Percentiles rank a stretch among this genome's conserved stretches.
These are phyloP conservation scores for Characodon lateralis DNA, from an alignment of 2,797 vertebrate species.

Conservation along the genomic window DNA sequence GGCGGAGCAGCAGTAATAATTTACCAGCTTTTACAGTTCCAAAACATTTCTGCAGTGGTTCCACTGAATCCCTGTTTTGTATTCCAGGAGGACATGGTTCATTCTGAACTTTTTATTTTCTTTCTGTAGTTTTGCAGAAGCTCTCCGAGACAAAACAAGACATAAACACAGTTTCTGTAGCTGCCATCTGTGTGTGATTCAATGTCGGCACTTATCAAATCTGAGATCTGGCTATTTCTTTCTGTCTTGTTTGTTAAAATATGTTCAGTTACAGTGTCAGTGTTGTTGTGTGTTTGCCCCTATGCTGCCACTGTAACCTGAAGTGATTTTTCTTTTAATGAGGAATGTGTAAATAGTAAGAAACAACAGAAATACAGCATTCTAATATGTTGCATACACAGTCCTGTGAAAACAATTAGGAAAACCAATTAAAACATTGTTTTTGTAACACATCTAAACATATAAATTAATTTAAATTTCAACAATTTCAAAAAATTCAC, in stretches of 20 bases:
- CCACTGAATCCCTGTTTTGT: conserved; percentile 26
- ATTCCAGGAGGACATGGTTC: conserved; percentile 26
- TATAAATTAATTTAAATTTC: neutral
- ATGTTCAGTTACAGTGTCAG: neutral
- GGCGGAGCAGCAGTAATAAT: conserved; percentile 53
- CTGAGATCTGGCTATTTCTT: neutral
- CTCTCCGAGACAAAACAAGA: conserved; percentile 14
- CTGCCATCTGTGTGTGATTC: neutral
- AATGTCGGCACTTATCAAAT: conserved; percentile 10
- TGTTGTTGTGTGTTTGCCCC: neutral
- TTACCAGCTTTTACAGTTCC: conserved; percentile 35
- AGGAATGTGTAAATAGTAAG: neutral
- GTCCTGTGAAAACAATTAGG: neutral
- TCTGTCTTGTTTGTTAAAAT: neutral
- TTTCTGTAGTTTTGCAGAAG: conserved; percentile 16
- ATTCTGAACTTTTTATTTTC: conserved; percentile 33
- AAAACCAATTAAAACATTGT: neutral
- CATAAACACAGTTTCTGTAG: neutral
- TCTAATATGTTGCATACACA: neutral
- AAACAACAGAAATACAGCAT: neutral
- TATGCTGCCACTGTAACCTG: neutral
- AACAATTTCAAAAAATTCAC: neutral
- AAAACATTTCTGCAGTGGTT: conserved; percentile 42
- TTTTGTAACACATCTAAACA: neutral
- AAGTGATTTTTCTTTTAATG: neutral